Percentiles rank a stretch among this genome's conserved stretches.
Conservation (phyloP, 2,113 vertebrate genomes). For the Phrynocephalus versicolor region DNA sequence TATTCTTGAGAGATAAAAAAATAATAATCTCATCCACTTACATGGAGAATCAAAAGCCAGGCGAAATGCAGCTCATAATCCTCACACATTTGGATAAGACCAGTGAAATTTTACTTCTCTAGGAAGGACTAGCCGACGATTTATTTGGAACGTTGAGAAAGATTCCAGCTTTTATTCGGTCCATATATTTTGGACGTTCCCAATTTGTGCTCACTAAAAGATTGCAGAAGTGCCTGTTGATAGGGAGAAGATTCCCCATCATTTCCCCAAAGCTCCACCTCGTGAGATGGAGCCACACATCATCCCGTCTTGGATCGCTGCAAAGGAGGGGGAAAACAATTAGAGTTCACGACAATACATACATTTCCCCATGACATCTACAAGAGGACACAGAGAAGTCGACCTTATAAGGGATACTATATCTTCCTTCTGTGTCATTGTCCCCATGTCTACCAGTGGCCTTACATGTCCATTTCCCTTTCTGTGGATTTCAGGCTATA, state of each 20-base stretch:
- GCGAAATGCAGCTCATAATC: too few species aligned
- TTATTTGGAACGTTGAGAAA: not conserved
- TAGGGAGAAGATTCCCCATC: not conserved
- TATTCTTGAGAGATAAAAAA: too few species aligned
- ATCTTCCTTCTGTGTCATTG: constrained; percentile 73
- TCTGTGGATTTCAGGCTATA: constrained; percentile 70
- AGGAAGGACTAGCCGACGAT: not conserved
- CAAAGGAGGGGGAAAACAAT: not conserved
- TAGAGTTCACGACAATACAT: not conserved
- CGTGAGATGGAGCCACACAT: not conserved
- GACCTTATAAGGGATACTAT: constrained; percentile 69
- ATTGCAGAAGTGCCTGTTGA: not conserved
- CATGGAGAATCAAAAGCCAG: too few species aligned
- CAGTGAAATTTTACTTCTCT: too few species aligned
- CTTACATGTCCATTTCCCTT: constrained; percentile 74
- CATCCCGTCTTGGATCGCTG: not conserved
- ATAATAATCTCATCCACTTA: too few species aligned
- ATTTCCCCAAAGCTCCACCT: not conserved
- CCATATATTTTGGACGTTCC: not conserved
- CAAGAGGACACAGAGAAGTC: constrained; percentile 45
- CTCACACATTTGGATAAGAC: too few species aligned
- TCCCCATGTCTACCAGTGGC: constrained; percentile 56
- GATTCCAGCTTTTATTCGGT: not conserved
- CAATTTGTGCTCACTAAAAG: not conserved
- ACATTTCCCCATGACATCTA: constrained; percentile 42